Evolutionary conservation across 2,797 vertebrate species (phyloP).

Genomic region (Ptychadena robeensis): DNA sequence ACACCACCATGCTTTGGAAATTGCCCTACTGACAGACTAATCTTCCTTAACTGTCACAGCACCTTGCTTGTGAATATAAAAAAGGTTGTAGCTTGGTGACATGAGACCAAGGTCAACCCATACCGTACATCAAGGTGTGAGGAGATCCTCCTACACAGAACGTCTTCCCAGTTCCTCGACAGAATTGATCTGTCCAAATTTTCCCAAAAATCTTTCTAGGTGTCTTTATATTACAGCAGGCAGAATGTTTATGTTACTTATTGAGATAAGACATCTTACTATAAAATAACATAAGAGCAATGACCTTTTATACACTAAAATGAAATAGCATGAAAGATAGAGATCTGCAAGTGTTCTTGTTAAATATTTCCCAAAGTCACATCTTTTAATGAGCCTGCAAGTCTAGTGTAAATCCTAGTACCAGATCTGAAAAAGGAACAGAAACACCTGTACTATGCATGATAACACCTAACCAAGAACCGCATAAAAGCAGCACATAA

Average conservation of each 20-base stretch:
- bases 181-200: background rate
- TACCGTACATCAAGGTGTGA: background rate
- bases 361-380: background rate
- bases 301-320: background rate
- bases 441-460: slow-evolving; percentile 45
- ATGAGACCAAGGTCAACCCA: background rate
- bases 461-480: slow-evolving; percentile 36
- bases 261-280: background rate
- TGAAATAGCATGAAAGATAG: background rate
- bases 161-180: background rate
- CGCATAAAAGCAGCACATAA: slow-evolving; percentile 43
- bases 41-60: no score
- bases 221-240: background rate
- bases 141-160: background rate
- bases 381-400: slow-evolving; percentile 6
- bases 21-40: background rate
- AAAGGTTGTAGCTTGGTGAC: background rate
- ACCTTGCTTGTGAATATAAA: no score
- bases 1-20: background rate
- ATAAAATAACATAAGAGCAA: background rate
- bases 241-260: background rate
- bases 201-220: background rate
- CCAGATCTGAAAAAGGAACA: slow-evolving; percentile 19
- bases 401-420: slow-evolving; percentile 3
- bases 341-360: background rate